These are phyloP conservation scores for Streblospio benedicti DNA, from an alignment of 1,140 invertebrate species.

Conservation along the genomic window DNA sequence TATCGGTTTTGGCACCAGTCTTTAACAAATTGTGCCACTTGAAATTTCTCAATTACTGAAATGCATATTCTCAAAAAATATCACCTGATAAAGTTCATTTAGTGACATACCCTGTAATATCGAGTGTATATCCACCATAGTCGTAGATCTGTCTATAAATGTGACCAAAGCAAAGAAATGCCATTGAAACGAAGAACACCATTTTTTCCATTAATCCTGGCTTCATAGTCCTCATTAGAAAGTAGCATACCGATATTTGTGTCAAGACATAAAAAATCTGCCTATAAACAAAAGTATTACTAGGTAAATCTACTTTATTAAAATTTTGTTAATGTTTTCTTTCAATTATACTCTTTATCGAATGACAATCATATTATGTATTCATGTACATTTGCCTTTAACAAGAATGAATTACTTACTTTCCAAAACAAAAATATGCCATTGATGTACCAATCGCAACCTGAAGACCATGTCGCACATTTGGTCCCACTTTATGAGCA, in stretches of 20 bases:
- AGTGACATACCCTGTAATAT: slow-evolving; percentile 70
- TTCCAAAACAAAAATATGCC: slow-evolving; percentile 38
- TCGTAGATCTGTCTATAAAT: slow-evolving; percentile 77
- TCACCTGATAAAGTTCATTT: neutral
- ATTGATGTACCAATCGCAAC: slow-evolving; percentile 28
- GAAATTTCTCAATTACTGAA: neutral
- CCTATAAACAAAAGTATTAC: slow-evolving; percentile 24
- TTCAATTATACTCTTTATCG: neutral
- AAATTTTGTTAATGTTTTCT: neutral
- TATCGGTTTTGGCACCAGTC: neutral
- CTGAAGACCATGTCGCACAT: slow-evolving; percentile 27
- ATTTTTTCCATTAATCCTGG: slow-evolving; percentile 24
- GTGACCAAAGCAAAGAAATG: slow-evolving; percentile 77
- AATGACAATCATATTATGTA: neutral
- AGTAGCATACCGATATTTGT: slow-evolving; percentile 30
- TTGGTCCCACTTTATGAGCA: slow-evolving; percentile 17
- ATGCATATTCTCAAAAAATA: neutral
- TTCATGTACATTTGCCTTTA: neutral
- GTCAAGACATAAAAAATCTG: slow-evolving; percentile 38
- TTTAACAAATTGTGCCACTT: neutral
- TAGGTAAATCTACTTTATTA: neutral
- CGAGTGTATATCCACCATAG: slow-evolving; percentile 77
- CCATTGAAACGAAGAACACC: slow-evolving; percentile 52
- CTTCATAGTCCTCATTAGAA: slow-evolving; percentile 28
- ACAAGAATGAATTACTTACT: slow-evolving; percentile 33